Base-by-base conservation (phyloP, 2,888 invertebrate species). In the Lapara coniferarum region DNA sequence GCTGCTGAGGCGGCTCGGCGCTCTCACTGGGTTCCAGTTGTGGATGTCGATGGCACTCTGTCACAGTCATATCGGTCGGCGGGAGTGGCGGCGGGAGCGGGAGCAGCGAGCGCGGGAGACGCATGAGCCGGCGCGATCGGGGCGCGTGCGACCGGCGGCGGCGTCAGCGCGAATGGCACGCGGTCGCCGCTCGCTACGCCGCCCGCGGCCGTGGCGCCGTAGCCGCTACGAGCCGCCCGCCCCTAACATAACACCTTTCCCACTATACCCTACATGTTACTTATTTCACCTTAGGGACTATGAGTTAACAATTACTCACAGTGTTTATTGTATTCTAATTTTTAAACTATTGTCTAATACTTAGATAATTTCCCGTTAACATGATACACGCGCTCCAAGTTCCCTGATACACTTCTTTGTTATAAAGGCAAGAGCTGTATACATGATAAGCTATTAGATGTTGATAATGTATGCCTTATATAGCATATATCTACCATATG, bases 111-210 rank as follows among this genome's bases (percentile, higher is more conserved):
- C 63, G 74, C 84, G 87, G 87, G 85, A 90, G 88, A 85, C 87
- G 92, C 92, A 91, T 92, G 84, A 83, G 85, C 87, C 90, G 86
- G 79, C 89, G 86, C 88, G 81, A 76, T 78, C 76, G 75, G 85
- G 79, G 85, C 92, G 92, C 92, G 92, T 92, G 92, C 87, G 90
- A 85, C 89, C 91, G 91, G 85, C 91, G 92, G 89, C 92, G 92
- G 91, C 90, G 89, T 84, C 85, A 82, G 84, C 92, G 86, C 91
- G 92, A 92, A 91, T 92, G 94, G 90, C 92, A 88, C 86, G 87
- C 86, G 84, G 77, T 81, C 80, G 79, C 74, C 71, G 74, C 74
- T 84, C 84, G 88, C 92, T 90, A 90, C 87, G 90, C 84, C 87
- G 89, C 86, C 85, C 86, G 89, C 83, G 78, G 73, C 77, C 84